Conservation (phyloP, 2,113 vertebrate genomes). For the Coracopsis vasa region DNA sequence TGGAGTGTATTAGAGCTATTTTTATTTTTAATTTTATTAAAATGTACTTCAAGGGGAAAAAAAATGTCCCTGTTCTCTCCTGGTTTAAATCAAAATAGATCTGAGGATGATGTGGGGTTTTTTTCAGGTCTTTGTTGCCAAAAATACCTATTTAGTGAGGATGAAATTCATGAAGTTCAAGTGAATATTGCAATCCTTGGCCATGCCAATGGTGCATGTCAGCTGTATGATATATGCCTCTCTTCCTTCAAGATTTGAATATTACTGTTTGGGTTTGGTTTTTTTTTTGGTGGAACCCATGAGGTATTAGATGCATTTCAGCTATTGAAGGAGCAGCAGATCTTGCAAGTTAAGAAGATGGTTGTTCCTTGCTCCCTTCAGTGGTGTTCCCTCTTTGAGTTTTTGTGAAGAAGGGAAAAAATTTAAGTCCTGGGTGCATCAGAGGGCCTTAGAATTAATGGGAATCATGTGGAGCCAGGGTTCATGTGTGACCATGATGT, state of each 20-base stretch:
- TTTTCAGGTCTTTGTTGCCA: constrained; percentile 32
- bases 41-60: constrained; percentile 14
- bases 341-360: background rate
- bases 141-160: constrained; percentile 18
- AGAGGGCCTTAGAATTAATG: background rate
- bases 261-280: background rate
- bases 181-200: background rate
- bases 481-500: background rate
- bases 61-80: constrained; percentile 10
- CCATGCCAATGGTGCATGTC: background rate
- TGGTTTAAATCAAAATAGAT: constrained; percentile 50
- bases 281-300: background rate
- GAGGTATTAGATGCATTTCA: background rate
- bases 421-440: background rate
- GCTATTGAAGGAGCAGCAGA: background rate
- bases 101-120: background rate
- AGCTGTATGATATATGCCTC: background rate
- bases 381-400: background rate
- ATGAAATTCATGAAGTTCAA: background rate
- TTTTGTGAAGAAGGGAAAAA: background rate
- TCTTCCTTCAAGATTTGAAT: background rate
- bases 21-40: constrained; percentile 64
- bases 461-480: background rate
- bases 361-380: background rate
- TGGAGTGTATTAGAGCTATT: constrained; percentile 56